These are phyloP conservation scores for Lordiphosa andalusiaca DNA, from an alignment of 2,888 invertebrate species.

Conservation along the genomic window DNA sequence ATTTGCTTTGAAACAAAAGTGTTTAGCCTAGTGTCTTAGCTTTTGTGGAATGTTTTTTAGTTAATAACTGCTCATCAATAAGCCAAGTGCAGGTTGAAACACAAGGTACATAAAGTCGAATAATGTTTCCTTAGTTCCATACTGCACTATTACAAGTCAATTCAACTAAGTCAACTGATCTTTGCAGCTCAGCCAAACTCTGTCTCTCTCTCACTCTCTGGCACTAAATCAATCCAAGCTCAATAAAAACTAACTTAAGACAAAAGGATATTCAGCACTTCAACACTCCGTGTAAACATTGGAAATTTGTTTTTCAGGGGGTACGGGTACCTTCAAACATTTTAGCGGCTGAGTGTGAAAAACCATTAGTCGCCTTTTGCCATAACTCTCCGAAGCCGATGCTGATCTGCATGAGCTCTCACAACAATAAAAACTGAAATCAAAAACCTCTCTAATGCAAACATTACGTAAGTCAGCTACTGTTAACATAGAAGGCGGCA, in stretches of 20 bases:
- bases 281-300: conserved; percentile 38
- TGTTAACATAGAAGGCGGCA: conserved; percentile 41
- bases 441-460: conserved; percentile 56
- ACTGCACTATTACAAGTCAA: no score
- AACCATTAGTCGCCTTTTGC: conserved; percentile 45
- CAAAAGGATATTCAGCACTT: conserved; percentile 34
- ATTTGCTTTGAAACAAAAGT: no score
- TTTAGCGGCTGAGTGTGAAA: conserved; percentile 71
- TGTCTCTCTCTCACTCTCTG: no score
- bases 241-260: conserved; percentile 17
- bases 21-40: no score
- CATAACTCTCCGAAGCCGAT: conserved; percentile 11
- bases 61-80: no score
- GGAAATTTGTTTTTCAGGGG: conserved; percentile 18
- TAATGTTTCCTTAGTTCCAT: no score
- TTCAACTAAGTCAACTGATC: no score
- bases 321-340: conserved; percentile 45
- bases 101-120: no score
- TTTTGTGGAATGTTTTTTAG: no score
- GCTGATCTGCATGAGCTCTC: conserved; percentile 17
- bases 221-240: conserved; percentile 33
- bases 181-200: no score
- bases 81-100: no score
- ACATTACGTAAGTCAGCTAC: conserved; percentile 67
- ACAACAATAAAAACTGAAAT: conserved; percentile 53